A percentile compares a stretch with the other conserved stretches of the same genome.
Conservation (phyloP, 2,888 invertebrate genomes). For the Chirona hameri region DNA sequence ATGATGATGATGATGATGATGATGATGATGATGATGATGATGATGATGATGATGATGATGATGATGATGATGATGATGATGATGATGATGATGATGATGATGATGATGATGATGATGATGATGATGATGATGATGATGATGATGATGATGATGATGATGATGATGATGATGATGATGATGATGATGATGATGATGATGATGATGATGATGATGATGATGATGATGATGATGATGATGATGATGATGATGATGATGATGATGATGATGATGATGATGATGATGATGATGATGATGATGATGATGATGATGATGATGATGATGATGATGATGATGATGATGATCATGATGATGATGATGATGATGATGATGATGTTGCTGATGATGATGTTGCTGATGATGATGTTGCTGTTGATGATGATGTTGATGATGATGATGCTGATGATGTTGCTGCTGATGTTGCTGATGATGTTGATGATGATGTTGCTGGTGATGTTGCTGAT, state of each 20-base stretch:
- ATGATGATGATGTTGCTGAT: too few relatives aligned
- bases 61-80: too few relatives aligned
- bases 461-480: too few relatives aligned
- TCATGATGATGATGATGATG: too few relatives aligned
- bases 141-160: conserved; percentile 1
- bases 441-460: too few relatives aligned
- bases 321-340: not conserved
- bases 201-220: conserved; percentile 1
- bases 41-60: too few relatives aligned
- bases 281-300: not conserved
- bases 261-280: not conserved
- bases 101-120: not conserved
- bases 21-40: not conserved
- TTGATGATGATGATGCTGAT: too few relatives aligned
- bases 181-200: not conserved
- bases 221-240: conserved; percentile 23
- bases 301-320: conserved; percentile 2
- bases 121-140: not conserved
- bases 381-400: too few relatives aligned
- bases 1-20: not conserved
- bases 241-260: not conserved
- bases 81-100: not conserved
- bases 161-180: not conserved
- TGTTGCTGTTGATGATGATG: too few relatives aligned
- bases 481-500: too few relatives aligned